phyloP scores from a whole-genome alignment of 64 coral and sea anemone genomes.

The Montipora foliosa region DNA sequence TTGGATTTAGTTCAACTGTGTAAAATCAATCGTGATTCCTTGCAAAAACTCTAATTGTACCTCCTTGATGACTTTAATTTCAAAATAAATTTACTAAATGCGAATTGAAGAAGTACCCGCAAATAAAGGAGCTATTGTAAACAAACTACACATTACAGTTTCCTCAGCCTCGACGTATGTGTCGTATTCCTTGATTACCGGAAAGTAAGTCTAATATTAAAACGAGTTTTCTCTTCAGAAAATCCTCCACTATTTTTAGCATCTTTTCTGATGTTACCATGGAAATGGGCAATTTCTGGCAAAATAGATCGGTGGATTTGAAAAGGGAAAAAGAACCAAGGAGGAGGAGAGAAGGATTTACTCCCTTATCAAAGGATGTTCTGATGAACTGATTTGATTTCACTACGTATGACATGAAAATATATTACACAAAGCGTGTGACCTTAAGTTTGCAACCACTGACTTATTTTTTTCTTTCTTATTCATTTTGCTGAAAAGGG shows the following conservation, averaged over 20 bases:
- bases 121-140: neutral
- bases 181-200: constrained; percentile 21
- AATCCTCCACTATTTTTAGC: neutral
- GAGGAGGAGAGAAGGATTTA: neutral
- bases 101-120: neutral
- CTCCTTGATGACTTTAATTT: constrained; percentile 19
- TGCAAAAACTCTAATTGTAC: neutral
- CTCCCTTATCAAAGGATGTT: too few species aligned
- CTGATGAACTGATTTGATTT: neutral
- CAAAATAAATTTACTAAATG: neutral
- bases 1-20: neutral
- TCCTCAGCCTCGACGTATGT: neutral
- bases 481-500: neutral
- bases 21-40: neutral
- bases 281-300: neutral
- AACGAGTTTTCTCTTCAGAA: neutral
- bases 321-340: neutral
- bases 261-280: constrained; percentile 7
- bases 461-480: neutral
- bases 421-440: neutral
- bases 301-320: neutral
- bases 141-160: neutral
- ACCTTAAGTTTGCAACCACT: constrained; percentile 1
- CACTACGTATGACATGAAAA: neutral
- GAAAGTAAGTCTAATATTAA: neutral